Base-by-base conservation (phyloP, 2,113 vertebrate species). In the Prinia subflava region DNA sequence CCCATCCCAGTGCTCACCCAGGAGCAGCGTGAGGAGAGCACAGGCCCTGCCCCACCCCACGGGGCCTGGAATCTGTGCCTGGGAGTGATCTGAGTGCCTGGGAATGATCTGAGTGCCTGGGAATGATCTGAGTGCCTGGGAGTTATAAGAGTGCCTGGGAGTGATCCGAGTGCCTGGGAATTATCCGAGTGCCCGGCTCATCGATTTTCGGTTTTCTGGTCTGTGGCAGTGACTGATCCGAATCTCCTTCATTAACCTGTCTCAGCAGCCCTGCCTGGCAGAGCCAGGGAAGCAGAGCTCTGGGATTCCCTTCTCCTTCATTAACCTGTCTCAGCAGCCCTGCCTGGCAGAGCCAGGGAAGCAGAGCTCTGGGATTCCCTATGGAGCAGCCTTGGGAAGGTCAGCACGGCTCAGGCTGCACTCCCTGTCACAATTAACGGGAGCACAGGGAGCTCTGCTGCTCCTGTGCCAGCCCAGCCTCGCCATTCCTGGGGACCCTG, bases 121-220 rank as follows among this genome's bases (percentile, higher is more conserved):
- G 50, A 83, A 77, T 50, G 19, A 53, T 25, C 83, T 27, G 27
- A 94, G 78, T 18, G 57, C 78, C 70, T 39, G 39, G 39, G 39
- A 39, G 11, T 39, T 9, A 39, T 39, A 9, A 9, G 9, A 39
- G 39, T 39, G n/a, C n/a, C n/a, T 39, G 39, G 39, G 39, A 39
- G 11, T 39, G 39, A 39, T 39, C 39, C 39, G 9, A 39, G 39
- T 39, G n/a, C n/a, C n/a, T n/a, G n/a, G 27, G 50, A 83, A 79
- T 50, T 21, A 53, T 25, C 83, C 30, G 28, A 94, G 78, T 18
- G 57, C 78, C 70, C 25, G 22, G 49, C 49, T 47, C 81, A 90
- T 67, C 74, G 95, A 93, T 91, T 96, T 94, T 37, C 7, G 28
- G 50, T 70, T 46, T 63, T 92, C 95, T 96, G 84, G 65, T 24